A percentile compares a stretch with the other conserved stretches of the same genome.
These are phyloP conservation scores for Bolinopsis microptera DNA, from an alignment of 37 sponge, comb jelly and placozoan species.

Conservation along the genomic window DNA sequence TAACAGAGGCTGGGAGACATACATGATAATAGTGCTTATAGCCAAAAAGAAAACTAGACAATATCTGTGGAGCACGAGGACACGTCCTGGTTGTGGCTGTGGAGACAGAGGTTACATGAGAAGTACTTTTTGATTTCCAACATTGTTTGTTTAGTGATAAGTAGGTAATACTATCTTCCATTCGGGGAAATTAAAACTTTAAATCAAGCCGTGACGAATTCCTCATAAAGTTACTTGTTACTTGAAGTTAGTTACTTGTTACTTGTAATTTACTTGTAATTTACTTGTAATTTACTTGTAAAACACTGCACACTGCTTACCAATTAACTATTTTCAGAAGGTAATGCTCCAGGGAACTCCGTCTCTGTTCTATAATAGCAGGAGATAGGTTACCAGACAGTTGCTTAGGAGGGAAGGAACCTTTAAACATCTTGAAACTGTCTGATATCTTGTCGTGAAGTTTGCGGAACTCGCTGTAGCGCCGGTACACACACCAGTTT, in stretches of 20 bases:
- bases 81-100: neutral
- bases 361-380: constrained; percentile 77
- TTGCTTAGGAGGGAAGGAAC: constrained; percentile 82
- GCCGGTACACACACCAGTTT: constrained; percentile 82
- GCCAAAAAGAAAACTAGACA: neutral
- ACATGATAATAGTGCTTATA: neutral
- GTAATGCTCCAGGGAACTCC: constrained; percentile 82
- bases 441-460: constrained; percentile 76
- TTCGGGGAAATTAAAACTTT: too few species aligned
- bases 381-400: constrained; percentile 77
- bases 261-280: too few species aligned
- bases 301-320: too few species aligned
- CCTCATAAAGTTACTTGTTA: too few species aligned
- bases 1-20: neutral
- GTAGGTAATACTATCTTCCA: too few species aligned
- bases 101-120: too few species aligned
- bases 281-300: too few species aligned
- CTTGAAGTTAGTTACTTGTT: too few species aligned
- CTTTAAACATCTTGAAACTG: constrained; percentile 57
- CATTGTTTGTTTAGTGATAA: too few species aligned
- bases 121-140: too few species aligned
- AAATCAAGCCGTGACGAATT: too few species aligned
- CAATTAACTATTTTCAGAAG: constrained; percentile 84
- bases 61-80: neutral
- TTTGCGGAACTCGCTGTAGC: constrained; percentile 87